Percentiles rank a stretch among this genome's conserved stretches.
Evolutionary conservation across 2,888 invertebrate species (phyloP).

Genomic region (Sesamia inferens): DNA sequence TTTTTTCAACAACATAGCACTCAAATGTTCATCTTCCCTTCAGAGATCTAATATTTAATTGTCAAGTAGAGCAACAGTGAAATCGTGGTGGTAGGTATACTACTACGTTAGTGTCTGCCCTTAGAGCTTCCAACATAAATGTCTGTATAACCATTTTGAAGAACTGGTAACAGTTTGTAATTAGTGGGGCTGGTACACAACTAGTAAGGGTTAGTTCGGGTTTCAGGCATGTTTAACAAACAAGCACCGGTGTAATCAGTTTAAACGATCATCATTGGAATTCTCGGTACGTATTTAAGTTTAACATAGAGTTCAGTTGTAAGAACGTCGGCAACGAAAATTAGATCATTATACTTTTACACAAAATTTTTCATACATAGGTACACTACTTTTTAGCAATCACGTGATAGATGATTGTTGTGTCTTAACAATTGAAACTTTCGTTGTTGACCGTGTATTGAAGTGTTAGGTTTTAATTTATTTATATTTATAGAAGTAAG

Average conservation of each 20-base stretch:
- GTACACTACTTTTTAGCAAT: background rate
- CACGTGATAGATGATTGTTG: background rate
- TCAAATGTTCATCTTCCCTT: constrained; percentile 11
- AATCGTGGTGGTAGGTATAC: background rate
- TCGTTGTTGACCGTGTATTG: constrained; percentile 5
- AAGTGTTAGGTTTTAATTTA: constrained; percentile 2
- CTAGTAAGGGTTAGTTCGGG: background rate
- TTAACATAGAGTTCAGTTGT: background rate
- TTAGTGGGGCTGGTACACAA: background rate
- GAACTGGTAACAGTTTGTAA: background rate
- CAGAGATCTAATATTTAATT: background rate
- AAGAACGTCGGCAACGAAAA: background rate
- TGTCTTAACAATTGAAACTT: background rate
- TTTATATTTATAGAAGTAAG: too few species aligned
- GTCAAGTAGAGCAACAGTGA: background rate
- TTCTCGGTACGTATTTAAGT: constrained; percentile 24
- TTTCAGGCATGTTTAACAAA: constrained; percentile 31
- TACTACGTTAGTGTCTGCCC: constrained; percentile 12
- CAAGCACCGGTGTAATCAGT: constrained; percentile 8
- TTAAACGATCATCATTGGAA: background rate
- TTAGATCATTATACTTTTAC: background rate
- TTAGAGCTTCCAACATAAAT: background rate
- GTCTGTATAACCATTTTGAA: constrained; percentile 5
- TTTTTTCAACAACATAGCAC: constrained; percentile 1
- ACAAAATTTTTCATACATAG: too few species aligned